Evolutionary conservation across 2,888 invertebrate genomes (phyloP).

Genomic region (Galerucella pusilla): DNA sequence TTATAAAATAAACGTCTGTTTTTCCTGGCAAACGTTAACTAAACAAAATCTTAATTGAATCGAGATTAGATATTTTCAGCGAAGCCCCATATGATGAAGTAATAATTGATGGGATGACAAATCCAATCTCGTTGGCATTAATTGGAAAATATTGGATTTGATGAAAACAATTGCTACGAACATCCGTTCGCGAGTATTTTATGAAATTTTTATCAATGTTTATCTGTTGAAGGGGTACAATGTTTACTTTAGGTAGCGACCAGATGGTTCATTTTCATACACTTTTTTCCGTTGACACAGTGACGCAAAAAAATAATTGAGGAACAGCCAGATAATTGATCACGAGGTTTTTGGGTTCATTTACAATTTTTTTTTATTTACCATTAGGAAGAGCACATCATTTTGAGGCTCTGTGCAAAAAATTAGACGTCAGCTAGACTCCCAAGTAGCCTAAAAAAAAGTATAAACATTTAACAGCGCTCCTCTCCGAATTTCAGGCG

Average conservation of each 20-base stretch:
- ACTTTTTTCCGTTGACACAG: no score
- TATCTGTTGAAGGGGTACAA: constrained; percentile 13
- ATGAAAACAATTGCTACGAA: constrained; percentile 26
- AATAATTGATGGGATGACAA: constrained; percentile 9
- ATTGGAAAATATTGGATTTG: constrained; percentile 22
- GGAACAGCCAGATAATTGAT: no score
- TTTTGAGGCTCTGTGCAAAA: no score
- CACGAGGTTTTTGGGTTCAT: no score
- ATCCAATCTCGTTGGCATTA: neutral
- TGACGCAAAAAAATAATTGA: no score
- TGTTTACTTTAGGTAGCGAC: constrained; percentile 24
- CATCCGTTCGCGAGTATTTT: neutral
- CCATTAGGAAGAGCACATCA: no score
- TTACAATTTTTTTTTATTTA: no score
- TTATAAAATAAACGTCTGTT: neutral
- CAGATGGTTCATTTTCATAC: constrained; percentile 22
- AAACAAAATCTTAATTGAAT: neutral
- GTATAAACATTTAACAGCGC: no score
- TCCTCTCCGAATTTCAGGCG: no score
- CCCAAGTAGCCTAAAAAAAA: no score
- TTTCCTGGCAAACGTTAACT: neutral
- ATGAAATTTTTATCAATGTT: constrained; percentile 23
- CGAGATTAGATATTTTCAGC: neutral
- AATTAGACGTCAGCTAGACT: no score
- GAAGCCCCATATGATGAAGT: neutral